A percentile compares a stretch with the other conserved stretches of the same genome.
These are phyloP conservation scores for Papilio glaucus DNA, from an alignment of 1,140 invertebrate species.

Conservation along the genomic window DNA sequence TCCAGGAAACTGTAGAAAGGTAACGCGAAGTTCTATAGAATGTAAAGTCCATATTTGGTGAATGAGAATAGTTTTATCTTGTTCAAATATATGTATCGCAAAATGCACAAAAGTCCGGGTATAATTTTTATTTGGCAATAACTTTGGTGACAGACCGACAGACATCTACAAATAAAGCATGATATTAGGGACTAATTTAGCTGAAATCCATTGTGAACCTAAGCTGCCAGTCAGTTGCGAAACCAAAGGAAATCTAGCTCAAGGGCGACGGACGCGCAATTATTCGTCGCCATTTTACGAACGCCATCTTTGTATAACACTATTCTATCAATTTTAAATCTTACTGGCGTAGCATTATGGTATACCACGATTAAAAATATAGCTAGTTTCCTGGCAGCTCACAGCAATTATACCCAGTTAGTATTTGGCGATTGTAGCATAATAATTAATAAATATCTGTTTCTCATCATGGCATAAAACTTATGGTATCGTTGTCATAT, in stretches of 20 bases:
- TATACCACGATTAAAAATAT: no score
- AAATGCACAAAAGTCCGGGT: no score
- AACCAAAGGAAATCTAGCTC: slow-evolving; percentile 33
- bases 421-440: no score
- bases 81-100: no score
- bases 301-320: slow-evolving; percentile 13
- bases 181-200: neutral
- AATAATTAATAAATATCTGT: no score
- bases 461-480: no score
- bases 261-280: slow-evolving; percentile 32
- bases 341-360: no score
- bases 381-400: no score
- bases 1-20: neutral
- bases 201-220: neutral
- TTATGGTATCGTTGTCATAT: neutral
- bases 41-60: no score
- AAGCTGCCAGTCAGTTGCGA: slow-evolving; percentile 8
- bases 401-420: no score
- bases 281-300: slow-evolving; percentile 8
- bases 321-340: neutral
- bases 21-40: neutral
- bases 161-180: neutral
- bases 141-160: neutral
- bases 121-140: neutral
- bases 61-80: no score